These are phyloP conservation scores for Acanthiza pusilla DNA, from an alignment of 2,797 vertebrate genomes.

Conservation along the genomic window DNA sequence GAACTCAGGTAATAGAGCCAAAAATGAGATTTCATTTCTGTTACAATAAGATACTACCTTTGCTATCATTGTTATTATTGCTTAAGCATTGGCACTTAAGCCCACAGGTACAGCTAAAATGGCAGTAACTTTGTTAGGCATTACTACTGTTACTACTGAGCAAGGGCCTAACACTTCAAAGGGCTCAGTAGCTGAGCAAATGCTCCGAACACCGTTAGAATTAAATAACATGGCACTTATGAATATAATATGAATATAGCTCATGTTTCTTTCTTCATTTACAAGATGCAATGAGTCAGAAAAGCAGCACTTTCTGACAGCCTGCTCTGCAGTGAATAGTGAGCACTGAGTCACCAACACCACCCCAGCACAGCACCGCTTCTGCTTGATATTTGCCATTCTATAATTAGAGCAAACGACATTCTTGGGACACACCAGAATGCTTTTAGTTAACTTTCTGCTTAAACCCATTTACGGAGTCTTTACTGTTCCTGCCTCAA, in stretches of 20 bases:
- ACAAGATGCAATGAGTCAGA: slow-evolving; percentile 50
- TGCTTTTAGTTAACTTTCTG: neutral
- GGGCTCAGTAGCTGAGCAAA: neutral
- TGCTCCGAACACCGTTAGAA: neutral
- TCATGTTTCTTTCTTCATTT: slow-evolving; percentile 20
- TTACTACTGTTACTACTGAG: neutral
- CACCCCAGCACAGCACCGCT: neutral
- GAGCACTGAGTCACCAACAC: slow-evolving; percentile 29
- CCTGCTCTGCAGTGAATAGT: neutral
- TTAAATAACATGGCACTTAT: neutral
- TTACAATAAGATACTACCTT: neutral
- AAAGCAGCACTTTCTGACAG: slow-evolving; percentile 23
- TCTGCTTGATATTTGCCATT: slow-evolving; percentile 32
- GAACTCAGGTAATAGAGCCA: neutral
- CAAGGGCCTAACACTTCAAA: neutral
- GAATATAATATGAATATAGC: neutral
- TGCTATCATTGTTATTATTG: neutral
- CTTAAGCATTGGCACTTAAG: neutral
- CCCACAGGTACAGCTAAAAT: neutral
- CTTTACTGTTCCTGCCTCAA: neutral
- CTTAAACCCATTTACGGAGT: neutral
- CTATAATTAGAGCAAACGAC: slow-evolving; percentile 27
- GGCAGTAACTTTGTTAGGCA: neutral
- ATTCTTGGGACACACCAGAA: neutral
- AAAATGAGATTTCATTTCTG: neutral